Evolutionary conservation across 2,888 invertebrate genomes (phyloP).

Genomic region (Pasiphila rectangulata): DNA sequence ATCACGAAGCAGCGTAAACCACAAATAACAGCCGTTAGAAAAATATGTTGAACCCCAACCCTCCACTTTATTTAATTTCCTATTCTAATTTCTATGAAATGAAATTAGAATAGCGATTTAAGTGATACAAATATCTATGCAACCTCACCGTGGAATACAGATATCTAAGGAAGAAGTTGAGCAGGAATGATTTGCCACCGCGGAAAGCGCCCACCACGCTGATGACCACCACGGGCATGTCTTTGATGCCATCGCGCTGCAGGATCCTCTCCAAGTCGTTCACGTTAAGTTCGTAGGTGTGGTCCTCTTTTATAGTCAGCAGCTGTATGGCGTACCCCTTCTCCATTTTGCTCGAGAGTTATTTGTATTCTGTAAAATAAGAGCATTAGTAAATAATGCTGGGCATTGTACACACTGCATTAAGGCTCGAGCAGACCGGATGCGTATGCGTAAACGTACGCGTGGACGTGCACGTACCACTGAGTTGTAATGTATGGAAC

Average conservation of each 20-base stretch:
- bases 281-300: constrained; percentile 26
- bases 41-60: too few species aligned
- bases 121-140: background rate
- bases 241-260: constrained; percentile 29
- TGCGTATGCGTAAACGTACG: too few species aligned
- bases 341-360: constrained; percentile 10
- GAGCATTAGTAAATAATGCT: background rate
- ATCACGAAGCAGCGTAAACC: too few species aligned
- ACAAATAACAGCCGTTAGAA: too few species aligned
- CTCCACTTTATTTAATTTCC: too few species aligned
- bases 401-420: too few species aligned
- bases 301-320: constrained; percentile 18
- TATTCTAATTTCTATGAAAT: too few species aligned
- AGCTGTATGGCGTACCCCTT: constrained; percentile 19
- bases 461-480: too few species aligned
- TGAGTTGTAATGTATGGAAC: too few species aligned
- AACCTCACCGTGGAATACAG: constrained; percentile 33
- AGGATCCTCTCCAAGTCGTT: constrained; percentile 26
- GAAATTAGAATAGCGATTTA: too few species aligned
- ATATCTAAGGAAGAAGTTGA: constrained; percentile 39
- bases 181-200: constrained; percentile 41
- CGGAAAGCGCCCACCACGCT: constrained; percentile 42
- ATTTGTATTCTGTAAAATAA: too few species aligned
- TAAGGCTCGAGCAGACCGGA: too few species aligned
- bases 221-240: constrained; percentile 36